Base-by-base conservation (phyloP, 2,888 invertebrate species). In the Hylaea fasciaria region DNA sequence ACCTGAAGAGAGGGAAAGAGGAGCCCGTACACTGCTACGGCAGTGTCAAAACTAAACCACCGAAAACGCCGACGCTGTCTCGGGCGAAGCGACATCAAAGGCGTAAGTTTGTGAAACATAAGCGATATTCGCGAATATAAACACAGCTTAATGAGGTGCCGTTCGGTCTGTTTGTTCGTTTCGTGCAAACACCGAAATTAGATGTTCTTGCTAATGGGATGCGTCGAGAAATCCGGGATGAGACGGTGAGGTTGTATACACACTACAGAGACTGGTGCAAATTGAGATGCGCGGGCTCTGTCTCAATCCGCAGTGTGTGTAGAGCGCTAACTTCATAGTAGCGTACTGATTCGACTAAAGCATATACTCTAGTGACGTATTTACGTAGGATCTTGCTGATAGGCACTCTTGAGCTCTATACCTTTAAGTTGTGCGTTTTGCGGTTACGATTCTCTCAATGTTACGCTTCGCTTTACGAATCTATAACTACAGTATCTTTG, bases 51-150 rank as follows among this genome's bases (percentile, higher is more conserved):
- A 90, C 88, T 57, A 94, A 93, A 77, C 94, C 93, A 35, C 93
- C 94, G 12, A 94, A 93, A 79, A 94, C 93, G 43, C 94, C 94
- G 50, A 87, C 91, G 51, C 73, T 85, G 72, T 92, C 93, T 22
- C 91, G 93, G 62, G 87, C 83, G 72, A 93, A 87, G 70, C 86
- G 91, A 79, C 92, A 89, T 78, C 93, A 92, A 80, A 88, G 90
- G 74, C 88, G 92, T 91, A 81, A 91, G 91, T 87, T 81, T 65
- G 57, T n/a, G 62, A 62, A 57, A 10, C 57, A 63, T 63, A 55
- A 54, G 52, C 59, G 39, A 58, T 76, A 74, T 78, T 75, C 76
- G 77, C 73, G 71, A 80, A 82, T 82, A 83, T 82, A 86, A 85
- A 83, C 83, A 83, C 77, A 67, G 77, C 74, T 84, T 87, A 87